Evolutionary conservation across 2,888 invertebrate genomes (phyloP).

Genomic region (Maniola hyperantus): DNA sequence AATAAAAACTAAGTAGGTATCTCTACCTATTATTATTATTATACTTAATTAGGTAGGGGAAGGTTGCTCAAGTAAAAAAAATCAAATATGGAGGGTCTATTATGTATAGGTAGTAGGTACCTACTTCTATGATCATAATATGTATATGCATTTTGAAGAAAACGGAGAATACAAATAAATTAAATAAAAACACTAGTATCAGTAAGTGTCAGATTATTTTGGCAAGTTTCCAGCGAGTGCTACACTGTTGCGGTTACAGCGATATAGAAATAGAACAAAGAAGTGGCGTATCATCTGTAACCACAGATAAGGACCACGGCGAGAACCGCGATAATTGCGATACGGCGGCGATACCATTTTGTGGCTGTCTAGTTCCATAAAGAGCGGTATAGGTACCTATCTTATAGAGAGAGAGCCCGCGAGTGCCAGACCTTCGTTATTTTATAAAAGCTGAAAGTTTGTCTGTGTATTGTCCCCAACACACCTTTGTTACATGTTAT

Average conservation of each 20-base stretch:
- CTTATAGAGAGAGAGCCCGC: no score
- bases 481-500: no score
- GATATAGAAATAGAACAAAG: conserved; percentile 53
- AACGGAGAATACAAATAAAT: neutral
- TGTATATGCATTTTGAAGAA: neutral
- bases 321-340: conserved; percentile 48
- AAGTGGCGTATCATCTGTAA: conserved; percentile 48
- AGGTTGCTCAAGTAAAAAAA: no score
- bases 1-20: no score
- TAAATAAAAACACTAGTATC: neutral
- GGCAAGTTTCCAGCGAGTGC: conserved; percentile 44
- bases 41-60: no score
- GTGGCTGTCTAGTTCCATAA: neutral
- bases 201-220: conserved; percentile 26
- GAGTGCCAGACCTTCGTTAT: no score
- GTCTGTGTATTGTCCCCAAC: no score
- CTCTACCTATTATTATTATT: no score
- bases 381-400: neutral
- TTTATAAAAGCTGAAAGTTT: no score
- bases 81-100: no score
- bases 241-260: conserved; percentile 42
- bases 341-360: conserved; percentile 2
- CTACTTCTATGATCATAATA: neutral
- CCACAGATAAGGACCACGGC: conserved; percentile 44
- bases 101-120: neutral